Evolutionary conservation across 2,888 invertebrate species (phyloP).

Genomic region (Rhaphigaster nebulosa): DNA sequence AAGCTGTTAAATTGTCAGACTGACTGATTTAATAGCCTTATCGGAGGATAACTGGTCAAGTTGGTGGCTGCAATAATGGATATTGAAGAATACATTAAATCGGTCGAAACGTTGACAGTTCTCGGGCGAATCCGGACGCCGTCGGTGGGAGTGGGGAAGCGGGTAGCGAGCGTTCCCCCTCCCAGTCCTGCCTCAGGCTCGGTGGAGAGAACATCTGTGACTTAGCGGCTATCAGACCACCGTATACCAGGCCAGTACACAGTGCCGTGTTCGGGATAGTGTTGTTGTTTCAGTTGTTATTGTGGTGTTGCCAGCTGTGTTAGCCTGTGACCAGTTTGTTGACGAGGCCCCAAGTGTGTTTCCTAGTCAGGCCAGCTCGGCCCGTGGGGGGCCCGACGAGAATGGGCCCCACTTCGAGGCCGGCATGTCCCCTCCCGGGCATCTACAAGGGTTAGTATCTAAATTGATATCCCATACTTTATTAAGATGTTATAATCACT

Average conservation of each 20-base stretch:
- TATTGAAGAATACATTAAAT: neutral
- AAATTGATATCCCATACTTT: neutral
- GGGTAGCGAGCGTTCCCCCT: neutral
- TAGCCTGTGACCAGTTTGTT: conserved; percentile 34
- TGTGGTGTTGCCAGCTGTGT: conserved; percentile 30
- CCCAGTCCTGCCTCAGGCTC: conserved; percentile 39
- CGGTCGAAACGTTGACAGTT: neutral
- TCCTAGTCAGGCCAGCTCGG: conserved; percentile 46
- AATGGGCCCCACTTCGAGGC: conserved; percentile 58
- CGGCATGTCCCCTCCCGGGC: conserved; percentile 47
- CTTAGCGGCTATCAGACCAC: neutral
- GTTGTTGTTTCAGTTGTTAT: neutral
- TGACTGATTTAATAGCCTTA: neutral
- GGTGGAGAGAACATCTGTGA: neutral
- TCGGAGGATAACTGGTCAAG: neutral
- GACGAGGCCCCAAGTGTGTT: conserved; percentile 50
- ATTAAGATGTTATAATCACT: neutral
- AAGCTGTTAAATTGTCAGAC: too few relatives aligned
- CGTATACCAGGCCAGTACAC: neutral
- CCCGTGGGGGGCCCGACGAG: conserved; percentile 53
- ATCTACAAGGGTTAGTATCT: conserved; percentile 49
- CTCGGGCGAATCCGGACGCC: neutral
- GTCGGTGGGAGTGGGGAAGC: neutral
- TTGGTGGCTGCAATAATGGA: neutral
- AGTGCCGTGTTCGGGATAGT: conserved; percentile 11